A percentile compares a stretch with the other conserved stretches of the same genome.
These are phyloP conservation scores for Anoplolepis gracilipes DNA, from an alignment of 1,140 invertebrate genomes.

Conservation along the genomic window DNA sequence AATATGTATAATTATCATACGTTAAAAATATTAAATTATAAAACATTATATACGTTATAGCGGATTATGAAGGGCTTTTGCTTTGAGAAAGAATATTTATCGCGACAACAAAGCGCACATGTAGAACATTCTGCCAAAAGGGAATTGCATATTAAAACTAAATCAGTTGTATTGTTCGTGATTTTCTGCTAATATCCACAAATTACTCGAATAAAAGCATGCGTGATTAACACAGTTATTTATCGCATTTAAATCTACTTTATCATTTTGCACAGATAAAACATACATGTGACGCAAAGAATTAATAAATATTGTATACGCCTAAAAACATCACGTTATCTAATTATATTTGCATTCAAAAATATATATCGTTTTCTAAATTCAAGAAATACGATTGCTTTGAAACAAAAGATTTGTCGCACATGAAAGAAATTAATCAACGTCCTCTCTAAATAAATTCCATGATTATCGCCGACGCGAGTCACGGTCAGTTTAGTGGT, in stretches of 20 bases:
- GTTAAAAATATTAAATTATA: constrained; percentile 15
- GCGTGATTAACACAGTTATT: constrained; percentile 36
- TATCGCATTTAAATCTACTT: constrained; percentile 34
- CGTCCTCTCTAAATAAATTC: background rate
- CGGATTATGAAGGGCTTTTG: constrained; percentile 30
- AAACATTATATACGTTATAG: background rate
- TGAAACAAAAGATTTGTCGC: background rate
- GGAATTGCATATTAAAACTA: background rate
- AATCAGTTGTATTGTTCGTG: constrained; percentile 10
- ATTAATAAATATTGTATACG: constrained; percentile 3
- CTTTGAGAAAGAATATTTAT: constrained; percentile 13
- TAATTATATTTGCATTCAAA: background rate
- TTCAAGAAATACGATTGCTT: too few relatives aligned
- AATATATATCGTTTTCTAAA: background rate
- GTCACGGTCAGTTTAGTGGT: background rate
- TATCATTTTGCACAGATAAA: background rate
- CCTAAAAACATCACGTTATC: background rate
- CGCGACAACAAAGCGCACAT: background rate
- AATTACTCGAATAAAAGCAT: background rate
- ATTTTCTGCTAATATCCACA: constrained; percentile 18
- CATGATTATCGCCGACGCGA: background rate
- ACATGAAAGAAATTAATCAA: background rate
- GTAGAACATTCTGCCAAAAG: constrained; percentile 9
- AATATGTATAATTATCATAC: background rate
- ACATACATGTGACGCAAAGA: background rate